phyloP scores from a whole-genome alignment of 2,888 invertebrate species.

The Nomada ferruginata region DNA sequence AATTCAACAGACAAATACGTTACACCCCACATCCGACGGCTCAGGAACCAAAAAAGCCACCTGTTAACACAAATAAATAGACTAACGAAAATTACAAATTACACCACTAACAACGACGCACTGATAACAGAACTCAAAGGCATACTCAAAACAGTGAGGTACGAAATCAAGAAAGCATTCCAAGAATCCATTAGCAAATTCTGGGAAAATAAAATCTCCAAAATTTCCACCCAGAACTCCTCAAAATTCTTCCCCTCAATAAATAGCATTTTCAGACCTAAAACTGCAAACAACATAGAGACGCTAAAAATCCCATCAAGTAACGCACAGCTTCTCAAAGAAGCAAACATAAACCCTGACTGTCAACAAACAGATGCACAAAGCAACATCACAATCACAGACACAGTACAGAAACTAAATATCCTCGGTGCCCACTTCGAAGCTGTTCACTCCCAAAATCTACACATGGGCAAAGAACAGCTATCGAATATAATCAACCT shows the following conservation, averaged over 20 bases:
- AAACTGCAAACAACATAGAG: background rate
- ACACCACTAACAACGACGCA: too few species aligned
- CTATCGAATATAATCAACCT: too few species aligned
- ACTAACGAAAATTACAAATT: too few species aligned
- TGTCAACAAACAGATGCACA: too few species aligned
- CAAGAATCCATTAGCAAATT: background rate
- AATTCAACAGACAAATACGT: background rate
- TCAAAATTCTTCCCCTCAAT: background rate
- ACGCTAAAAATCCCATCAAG: background rate
- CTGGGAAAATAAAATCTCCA: background rate
- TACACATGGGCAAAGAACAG: too few species aligned
- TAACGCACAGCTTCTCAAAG: background rate
- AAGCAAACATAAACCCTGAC: too few species aligned
- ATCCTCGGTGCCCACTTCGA: too few species aligned
- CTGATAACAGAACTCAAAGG: too few species aligned
- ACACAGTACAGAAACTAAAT: background rate
- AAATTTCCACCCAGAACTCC: background rate
- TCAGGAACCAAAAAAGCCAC: background rate
- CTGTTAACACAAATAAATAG: background rate
- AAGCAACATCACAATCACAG: too few species aligned
- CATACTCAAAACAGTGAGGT: too few species aligned
- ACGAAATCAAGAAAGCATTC: too few species aligned
- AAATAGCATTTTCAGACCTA: constrained; percentile 9
- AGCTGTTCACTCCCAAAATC: too few species aligned
- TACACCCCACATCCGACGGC: background rate